Conservation (phyloP, 2,113 vertebrate genomes). For the Eubucco bourcierii region DNA sequence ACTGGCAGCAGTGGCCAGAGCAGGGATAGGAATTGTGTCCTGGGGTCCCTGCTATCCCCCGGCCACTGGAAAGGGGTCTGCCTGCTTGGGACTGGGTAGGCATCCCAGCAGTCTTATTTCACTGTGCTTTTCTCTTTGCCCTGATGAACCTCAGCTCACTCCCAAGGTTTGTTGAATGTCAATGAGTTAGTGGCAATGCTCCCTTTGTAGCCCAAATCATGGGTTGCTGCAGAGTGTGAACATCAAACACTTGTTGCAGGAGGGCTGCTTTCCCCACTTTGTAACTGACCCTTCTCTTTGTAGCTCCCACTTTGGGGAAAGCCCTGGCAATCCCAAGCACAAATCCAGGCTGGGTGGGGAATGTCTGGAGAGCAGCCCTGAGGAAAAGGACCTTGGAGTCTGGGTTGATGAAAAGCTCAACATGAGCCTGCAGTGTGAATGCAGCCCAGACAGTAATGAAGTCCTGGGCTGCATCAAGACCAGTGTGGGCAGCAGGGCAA, state of each 20-base stretch:
- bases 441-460: no score
- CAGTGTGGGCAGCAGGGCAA: no score
- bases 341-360: no score
- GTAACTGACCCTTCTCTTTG: not conserved
- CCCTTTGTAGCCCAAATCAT: not conserved
- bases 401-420: no score
- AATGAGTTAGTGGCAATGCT: not conserved
- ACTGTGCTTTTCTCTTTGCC: not conserved
- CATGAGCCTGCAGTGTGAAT: no score
- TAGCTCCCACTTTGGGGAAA: not conserved
- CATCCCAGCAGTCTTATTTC: accelerated
- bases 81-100: not conserved
- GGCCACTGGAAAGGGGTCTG: accelerated
- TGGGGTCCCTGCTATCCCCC: not conserved
- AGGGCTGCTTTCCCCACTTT: not conserved
- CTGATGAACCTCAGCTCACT: not conserved
- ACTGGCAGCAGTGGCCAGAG: not conserved
- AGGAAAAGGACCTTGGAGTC: no score
- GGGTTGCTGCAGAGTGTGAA: not conserved
- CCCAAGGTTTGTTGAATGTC: not conserved
- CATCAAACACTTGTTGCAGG: not conserved
- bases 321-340: not conserved
- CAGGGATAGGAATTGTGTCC: not conserved
- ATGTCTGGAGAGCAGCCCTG: no score
- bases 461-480: no score